Evolutionary conservation across 2,797 vertebrate genomes (phyloP), one percentile per base, ranked within the genome.

Genomic region (Etheostoma perlongum): DNA sequence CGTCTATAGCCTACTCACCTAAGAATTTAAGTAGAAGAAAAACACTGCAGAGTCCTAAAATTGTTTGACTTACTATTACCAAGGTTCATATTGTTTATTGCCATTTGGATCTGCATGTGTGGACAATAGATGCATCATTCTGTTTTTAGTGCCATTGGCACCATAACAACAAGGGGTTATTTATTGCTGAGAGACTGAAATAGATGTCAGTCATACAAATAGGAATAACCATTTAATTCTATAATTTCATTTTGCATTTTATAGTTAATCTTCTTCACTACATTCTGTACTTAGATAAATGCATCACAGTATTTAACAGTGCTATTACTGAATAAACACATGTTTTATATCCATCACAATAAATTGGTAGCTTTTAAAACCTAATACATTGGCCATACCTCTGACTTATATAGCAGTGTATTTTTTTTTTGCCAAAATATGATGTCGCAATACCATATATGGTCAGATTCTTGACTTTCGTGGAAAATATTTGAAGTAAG

Each of bases 391-490:
- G 44, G 13, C 65, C 65, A 69, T 83, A 81, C 67, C 68, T 62
- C 14, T 75, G 59, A 78, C 63, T 78, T 79, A 47, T 51, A 74
- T 12, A 78, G 58, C 33, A 46, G 3, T n/a, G 13, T 25, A 84
- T 52, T 59, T 25, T 85, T 73, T 52, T 61, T 85, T 83, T 82
- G 81, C 89, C 85, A 89, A 81, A 85, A 85, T 85, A 69, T 77
- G 54, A 76, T 83, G 63, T 63, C 76, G 21, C 13, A 4, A 58
- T 57, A 77, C 90, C 86, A 88, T 93, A 88, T 92, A 93, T 85
- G 84, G 93, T 81, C 78, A 79, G 53, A 78, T 46, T 75, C 60
- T 76, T 63, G 74, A 60, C 57, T 60, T 83, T 72, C 4, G 36
- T 70, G 73, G 76, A 83, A 84, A 79, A 67, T 67, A 54, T 51